Base-by-base conservation (phyloP, 2,888 invertebrate species). In the Cylindroiulus punctatus region DNA sequence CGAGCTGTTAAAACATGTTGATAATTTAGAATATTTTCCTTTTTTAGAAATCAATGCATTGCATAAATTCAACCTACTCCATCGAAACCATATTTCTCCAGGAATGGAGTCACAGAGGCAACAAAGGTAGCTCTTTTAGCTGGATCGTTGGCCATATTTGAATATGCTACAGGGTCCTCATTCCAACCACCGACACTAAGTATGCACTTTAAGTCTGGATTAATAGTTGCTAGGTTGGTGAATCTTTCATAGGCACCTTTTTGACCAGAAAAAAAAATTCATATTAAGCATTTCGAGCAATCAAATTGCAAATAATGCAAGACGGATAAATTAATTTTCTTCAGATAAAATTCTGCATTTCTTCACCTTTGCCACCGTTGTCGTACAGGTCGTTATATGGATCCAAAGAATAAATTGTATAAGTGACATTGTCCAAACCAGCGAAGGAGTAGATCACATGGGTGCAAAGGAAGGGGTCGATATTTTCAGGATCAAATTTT, bases 371-470 rank as follows among this genome's bases (percentile, higher is more conserved):
- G 22, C 93, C 94, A 89, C 92, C 92, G 88, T 93, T 91, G 84
- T 94, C 93, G 32, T 93, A 92, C 1, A 94, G 90, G 89, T 95
- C 95, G 84, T 94, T 91, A 87, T 89, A 90, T 10, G 90, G 89
- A 87, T 91, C 90, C 40, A 90, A 86, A 22, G 90, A 88, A 10
- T 87, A 84, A 32, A 91, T 89, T 87, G 87, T 91, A 0, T 94
- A 93, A 40, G 84, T 84, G 82, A 92, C 90, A 0, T 89, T 87
- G 76, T 92, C 90, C 17, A 96, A 91, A 0, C 95, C 96, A 44
- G 93, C 93, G 89, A 96, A 96, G 0, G 94, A 91, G 89, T 95
- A 96, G 19, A 95, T 93, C 83, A 95, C 86, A 89, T 96, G 96
- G 0, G 96, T 95, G 90, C 96, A 96, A 0, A 95, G 91, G 10